Percentiles rank a stretch among this genome's conserved stretches.
Conservation (phyloP, 2,888 invertebrate species). For the Conomelus anceps region DNA sequence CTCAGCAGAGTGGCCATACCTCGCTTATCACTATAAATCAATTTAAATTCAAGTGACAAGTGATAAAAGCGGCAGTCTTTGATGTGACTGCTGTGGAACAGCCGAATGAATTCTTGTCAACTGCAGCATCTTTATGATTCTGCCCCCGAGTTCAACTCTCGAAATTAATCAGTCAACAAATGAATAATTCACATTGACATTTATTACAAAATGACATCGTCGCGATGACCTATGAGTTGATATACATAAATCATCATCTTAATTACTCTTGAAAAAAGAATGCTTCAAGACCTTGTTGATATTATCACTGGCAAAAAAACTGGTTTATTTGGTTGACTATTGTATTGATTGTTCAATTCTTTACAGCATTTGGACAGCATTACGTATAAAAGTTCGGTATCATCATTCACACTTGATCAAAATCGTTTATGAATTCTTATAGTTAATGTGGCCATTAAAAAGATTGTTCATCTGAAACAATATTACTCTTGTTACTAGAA, state of each 20-base stretch:
- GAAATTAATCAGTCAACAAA: background rate
- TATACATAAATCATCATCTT: background rate
- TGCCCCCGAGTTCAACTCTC: background rate
- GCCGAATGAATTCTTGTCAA: background rate
- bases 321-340: background rate
- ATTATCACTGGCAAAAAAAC: background rate
- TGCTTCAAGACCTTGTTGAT: background rate
- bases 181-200: background rate
- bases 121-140: background rate
- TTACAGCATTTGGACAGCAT: background rate
- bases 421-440: too few relatives aligned
- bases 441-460: too few relatives aligned
- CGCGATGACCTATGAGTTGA: background rate
- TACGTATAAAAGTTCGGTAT: too few relatives aligned
- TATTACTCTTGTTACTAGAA: too few relatives aligned
- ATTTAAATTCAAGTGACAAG: background rate
- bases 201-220: background rate
- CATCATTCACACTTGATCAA: too few relatives aligned
- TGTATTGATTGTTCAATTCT: background rate
- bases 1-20: background rate
- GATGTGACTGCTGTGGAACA: background rate
- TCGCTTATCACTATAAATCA: background rate
- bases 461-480: too few relatives aligned
- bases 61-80: background rate
- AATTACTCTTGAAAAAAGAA: background rate